Evolutionary conservation across 2,888 invertebrate species (phyloP).

Genomic region (Sclerodermus sp.): DNA sequence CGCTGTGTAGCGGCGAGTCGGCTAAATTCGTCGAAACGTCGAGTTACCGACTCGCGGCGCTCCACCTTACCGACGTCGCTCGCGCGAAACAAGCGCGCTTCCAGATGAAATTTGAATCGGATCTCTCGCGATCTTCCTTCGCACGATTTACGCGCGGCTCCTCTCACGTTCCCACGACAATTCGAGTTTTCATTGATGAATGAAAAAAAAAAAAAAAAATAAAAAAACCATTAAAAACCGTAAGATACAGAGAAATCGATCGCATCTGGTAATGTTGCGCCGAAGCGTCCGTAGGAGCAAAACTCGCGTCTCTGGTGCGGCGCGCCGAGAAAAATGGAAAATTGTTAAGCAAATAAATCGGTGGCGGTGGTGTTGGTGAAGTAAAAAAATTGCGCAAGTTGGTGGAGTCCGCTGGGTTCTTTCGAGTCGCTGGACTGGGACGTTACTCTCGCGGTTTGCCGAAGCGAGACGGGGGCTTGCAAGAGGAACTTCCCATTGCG

Average conservation of each 20-base stretch:
- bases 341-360: background rate
- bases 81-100: slow-evolving; percentile 3
- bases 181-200: no score
- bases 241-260: no score
- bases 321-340: background rate
- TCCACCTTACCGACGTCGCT: slow-evolving; percentile 32
- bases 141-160: no score
- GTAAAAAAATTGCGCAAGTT: background rate
- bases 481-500: slow-evolving; percentile 57
- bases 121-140: no score
- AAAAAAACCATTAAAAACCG: no score
- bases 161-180: no score
- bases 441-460: slow-evolving; percentile 36
- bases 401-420: slow-evolving; percentile 12
- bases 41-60: slow-evolving; percentile 5
- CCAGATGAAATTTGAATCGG: no score
- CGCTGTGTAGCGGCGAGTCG: slow-evolving; percentile 7
- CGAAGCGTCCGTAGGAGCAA: background rate
- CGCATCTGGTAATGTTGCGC: no score
- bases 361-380: background rate
- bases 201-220: no score
- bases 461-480: slow-evolving; percentile 49
- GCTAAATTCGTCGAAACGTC: background rate
- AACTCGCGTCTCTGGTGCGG: background rate
- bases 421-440: slow-evolving; percentile 26